phyloP scores from a whole-genome alignment of 2,797 vertebrate species.

The Natrix natrix region DNA sequence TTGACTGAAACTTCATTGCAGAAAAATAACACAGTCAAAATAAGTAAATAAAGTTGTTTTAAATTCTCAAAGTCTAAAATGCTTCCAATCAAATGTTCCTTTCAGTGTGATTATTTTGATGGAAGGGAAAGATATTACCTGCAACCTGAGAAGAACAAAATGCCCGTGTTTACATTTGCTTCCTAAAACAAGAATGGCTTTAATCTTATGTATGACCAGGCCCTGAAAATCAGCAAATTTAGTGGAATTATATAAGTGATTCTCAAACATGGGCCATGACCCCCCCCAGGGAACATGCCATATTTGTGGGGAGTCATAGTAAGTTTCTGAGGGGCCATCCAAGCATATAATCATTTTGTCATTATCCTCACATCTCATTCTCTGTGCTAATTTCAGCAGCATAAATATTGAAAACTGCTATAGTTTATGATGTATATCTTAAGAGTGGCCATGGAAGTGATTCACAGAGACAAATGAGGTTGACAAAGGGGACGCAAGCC shows the following conservation, averaged over 20 bases:
- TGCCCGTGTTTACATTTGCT: background rate
- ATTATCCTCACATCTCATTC: background rate
- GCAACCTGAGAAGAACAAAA: background rate
- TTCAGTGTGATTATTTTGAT: background rate
- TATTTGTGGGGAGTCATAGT: background rate
- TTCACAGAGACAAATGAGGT: background rate
- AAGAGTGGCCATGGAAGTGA: background rate
- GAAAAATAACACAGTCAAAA: slow-evolving; percentile 7
- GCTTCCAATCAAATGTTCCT: background rate
- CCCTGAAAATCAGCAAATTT: background rate
- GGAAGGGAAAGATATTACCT: background rate
- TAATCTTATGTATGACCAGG: background rate
- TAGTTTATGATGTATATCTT: background rate
- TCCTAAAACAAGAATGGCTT: background rate
- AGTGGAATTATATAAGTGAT: background rate
- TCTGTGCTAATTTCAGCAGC: background rate
- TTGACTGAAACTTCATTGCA: background rate
- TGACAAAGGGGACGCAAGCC: background rate
- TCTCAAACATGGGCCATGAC: background rate
- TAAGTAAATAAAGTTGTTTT: background rate
- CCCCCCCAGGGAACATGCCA: background rate
- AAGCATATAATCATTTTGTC: background rate
- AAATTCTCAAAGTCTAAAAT: background rate
- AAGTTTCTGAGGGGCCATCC: background rate
- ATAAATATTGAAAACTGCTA: background rate